Conservation (phyloP, 1,140 invertebrate genomes). For the silkworm (Bombyx mori) region ASM3026992v2 NC_085127.1:8308501-8309000, state of each 20-base stretch:
- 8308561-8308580: neutral
- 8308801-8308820: constrained; percentile 18
- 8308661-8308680: neutral
- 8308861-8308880: constrained; percentile 29
- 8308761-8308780: neutral
- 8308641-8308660: neutral
- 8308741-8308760: neutral
- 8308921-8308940: constrained; percentile 30
- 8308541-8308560: no score
- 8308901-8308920: constrained; percentile 37
- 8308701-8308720: neutral
- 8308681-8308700: neutral
- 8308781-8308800: constrained; percentile 11
- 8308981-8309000: constrained; percentile 27
- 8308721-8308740: neutral
- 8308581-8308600: neutral
- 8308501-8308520: no score
- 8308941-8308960: constrained; percentile 34
- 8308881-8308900: constrained; percentile 42
- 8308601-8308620: neutral
- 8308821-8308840: constrained; percentile 8
- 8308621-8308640: neutral
- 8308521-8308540: no score
- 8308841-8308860: constrained; percentile 37
- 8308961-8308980: constrained; percentile 26